Percentiles rank a stretch among this genome's conserved stretches.
Evolutionary conservation across 2,113 vertebrate species (phyloP).

Genomic region (Cervus canadensis): DNA sequence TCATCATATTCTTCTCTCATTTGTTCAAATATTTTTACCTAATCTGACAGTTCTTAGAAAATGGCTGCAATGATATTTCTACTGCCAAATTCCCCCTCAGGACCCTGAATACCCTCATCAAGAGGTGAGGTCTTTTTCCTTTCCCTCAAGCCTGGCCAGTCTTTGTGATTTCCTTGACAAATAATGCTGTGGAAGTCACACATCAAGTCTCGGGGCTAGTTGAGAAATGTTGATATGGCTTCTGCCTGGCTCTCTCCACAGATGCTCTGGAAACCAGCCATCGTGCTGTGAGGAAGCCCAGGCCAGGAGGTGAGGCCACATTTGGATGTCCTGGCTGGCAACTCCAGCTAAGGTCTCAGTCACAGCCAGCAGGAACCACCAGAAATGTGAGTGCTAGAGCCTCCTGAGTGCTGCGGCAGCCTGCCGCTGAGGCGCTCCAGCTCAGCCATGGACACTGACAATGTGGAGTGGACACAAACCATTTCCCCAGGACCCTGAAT

Average conservation of each 20-base stretch:
- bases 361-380: neutral
- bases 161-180: neutral
- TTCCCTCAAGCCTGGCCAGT: neutral
- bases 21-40: neutral
- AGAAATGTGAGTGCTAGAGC: neutral
- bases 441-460: neutral
- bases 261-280: neutral
- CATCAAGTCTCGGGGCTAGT: neutral
- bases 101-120: neutral
- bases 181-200: neutral
- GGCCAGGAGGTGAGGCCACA: neutral
- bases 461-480: neutral
- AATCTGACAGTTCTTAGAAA: neutral
- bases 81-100: neutral
- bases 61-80: neutral
- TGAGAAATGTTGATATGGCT: neutral
- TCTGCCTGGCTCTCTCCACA: neutral
- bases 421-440: neutral
- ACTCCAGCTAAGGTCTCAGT: neutral
- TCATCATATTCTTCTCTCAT: neutral
- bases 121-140: neutral
- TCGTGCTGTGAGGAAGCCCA: neutral
- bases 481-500: neutral
- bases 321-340: neutral
- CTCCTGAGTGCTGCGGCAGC: neutral